Conservation (phyloP, 2,113 vertebrate species). For the Mobula birostris region DNA sequence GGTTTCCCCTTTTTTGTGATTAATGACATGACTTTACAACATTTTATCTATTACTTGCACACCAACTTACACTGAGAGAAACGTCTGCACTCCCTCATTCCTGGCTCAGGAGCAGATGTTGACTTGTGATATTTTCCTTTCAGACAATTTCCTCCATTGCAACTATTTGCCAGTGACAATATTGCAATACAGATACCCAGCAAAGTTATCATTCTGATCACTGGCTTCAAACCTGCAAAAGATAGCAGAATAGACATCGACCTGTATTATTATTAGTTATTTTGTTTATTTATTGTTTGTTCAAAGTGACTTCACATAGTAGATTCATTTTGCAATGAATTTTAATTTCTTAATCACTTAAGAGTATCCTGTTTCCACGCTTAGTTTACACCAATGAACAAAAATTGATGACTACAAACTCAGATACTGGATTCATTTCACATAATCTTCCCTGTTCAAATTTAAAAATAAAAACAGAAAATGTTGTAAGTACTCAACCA, state of each 20-base stretch:
- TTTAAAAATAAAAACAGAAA: background rate
- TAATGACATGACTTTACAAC: background rate
- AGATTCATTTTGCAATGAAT: background rate
- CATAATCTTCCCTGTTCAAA: background rate
- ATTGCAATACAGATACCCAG: background rate
- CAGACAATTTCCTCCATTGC: constrained; percentile 46
- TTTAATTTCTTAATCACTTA: background rate
- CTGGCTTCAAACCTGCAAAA: background rate
- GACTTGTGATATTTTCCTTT: constrained; percentile 49
- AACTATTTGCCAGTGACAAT: constrained; percentile 39
- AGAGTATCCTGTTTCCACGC: background rate
- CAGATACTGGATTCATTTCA: background rate
- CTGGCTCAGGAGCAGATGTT: constrained; percentile 47
- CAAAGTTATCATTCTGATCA: background rate
- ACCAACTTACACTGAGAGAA: constrained; percentile 55
- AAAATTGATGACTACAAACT: background rate
- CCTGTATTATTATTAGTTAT: no score
- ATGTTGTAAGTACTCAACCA: no score
- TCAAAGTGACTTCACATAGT: background rate
- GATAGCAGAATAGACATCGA: background rate
- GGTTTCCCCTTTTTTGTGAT: background rate
- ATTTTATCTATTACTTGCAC: background rate
- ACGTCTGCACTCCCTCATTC: constrained; percentile 50
- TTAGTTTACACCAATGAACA: background rate
- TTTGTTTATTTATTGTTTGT: background rate